Evolutionary conservation across 2,113 vertebrate genomes (phyloP), one percentile per base, ranked within the genome.

Genomic region (Campylomormyrus tamandua): DNA sequence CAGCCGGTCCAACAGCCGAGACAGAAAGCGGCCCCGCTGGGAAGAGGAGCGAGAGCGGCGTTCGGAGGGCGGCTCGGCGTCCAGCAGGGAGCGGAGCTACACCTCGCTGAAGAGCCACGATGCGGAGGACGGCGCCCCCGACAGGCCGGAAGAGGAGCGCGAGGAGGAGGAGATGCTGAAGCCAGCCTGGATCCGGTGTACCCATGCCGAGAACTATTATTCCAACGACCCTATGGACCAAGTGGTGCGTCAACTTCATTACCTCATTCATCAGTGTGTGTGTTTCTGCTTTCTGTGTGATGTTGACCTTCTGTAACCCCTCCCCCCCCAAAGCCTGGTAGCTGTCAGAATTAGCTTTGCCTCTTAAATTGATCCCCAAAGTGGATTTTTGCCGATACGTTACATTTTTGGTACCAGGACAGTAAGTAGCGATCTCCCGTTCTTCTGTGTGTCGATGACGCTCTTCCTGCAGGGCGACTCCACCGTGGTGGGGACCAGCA

Each of bases 191-290:
- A 97, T 99, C 93, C 98, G 98, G 35, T 99, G 98, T 90, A 99
- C 98, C 15, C 98, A 99, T 53, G 97, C 98, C 0, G 98, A 99
- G 93, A 99, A 93, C 94, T 98, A 97, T 95, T 99, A 98, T 94
- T 99, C 98, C 89, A 99, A 96, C 2, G 98, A 99, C 91, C 98
- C 98, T 88, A 99, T 99, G 98, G 98, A 99, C 95, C 98, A 99
- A 97, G 98, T 99, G 97, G 98, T 99, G 49, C 10, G 85, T 53
- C 10, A 39, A 13, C 48, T 49, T 27, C 42, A 13, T 17, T 50
- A n/a, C 21, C 1, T 52, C 50, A 0, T 52, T n/a, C 24, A n/a
- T 62, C 24, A n/a, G 58, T n/a, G 1, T 62, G 58, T 62, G 24
- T n/a, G 58, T 62, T 24, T 62, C 24, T n/a, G 62, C 3, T 9